Base-by-base conservation (phyloP, 2,888 invertebrate genomes). In the Colletes collaris region DNA sequence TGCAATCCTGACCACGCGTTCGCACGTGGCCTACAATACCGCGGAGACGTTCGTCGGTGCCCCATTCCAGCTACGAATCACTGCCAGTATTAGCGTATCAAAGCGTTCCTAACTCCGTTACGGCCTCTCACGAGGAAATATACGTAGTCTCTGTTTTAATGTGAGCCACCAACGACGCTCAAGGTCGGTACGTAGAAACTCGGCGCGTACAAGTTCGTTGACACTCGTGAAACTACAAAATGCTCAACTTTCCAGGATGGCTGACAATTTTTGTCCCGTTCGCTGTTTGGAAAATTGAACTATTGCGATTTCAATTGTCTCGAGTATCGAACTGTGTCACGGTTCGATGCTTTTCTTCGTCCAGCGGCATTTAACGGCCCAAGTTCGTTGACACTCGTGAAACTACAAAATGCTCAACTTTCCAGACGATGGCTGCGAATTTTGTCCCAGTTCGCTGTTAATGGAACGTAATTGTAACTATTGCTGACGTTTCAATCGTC, bases 1-100 rank as follows among this genome's bases (percentile, higher is more conserved):
- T 63, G 64, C 58, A 70, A 59, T 58, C 60, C 35, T 74, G 70
- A 83, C 65, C 74, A 52, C 59, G 59, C 68, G 49, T 52, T 59
- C 68, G 64, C 73, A 79, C 69, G 70, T 67, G 59, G 53, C 65
- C 58, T 63, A 65, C 62, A 78, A 69, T 40, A 27, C 40, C 53
- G 55, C 11, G 19, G 49, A 64, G 53, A 65, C 19, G 35, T 50
- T 66, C 16, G 40, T 11, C 37, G 40, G 35, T 8, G 4, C 46
- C 53, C 37, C 56, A 35, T 78, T 50, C 55, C 65, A 46, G 4
- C 13, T n/a, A 35, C 55, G 35, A 60, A 46, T 56, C 49, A 40
- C 63, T 27, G 10, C 49, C 7, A 49, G 37, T 19, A 37, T 40
- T 37, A 69, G 49, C 27, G 44, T 46, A 27, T 56, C 40, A 19